These are phyloP conservation scores for Caloenas nicobarica DNA, from an alignment of 2,113 vertebrate genomes.

Conservation along the genomic window DNA sequence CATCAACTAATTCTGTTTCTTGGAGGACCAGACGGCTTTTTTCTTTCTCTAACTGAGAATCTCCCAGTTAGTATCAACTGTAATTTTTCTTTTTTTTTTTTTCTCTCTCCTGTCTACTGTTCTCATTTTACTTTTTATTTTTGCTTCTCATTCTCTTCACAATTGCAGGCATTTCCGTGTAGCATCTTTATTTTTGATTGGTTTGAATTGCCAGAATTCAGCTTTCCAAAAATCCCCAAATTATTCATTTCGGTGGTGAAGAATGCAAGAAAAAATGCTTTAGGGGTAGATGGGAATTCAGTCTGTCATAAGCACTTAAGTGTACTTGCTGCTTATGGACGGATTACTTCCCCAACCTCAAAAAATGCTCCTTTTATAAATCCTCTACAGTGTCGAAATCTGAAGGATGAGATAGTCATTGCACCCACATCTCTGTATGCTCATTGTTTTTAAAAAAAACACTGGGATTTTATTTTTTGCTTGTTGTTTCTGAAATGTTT, in stretches of 20 bases:
- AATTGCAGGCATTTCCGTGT: background rate
- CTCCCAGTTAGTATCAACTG: background rate
- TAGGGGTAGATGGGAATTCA: background rate
- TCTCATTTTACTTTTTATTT: background rate
- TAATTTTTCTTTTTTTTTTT: background rate
- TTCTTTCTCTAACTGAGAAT: background rate
- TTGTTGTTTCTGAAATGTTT: background rate
- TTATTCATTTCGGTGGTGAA: background rate
- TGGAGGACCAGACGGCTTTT: background rate
- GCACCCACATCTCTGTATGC: background rate
- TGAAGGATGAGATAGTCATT: background rate
- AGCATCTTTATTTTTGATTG: background rate
- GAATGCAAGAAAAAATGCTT: slow-evolving; percentile 1
- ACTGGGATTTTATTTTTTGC: background rate
- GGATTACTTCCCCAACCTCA: background rate
- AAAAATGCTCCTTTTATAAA: background rate
- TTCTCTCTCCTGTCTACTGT: background rate
- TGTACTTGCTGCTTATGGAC: background rate
- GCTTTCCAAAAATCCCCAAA: background rate
- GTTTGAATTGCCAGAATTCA: background rate
- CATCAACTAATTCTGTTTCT: background rate
- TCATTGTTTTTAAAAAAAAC: background rate
- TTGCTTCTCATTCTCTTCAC: background rate
- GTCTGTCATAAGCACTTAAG: background rate
- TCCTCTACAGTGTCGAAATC: background rate